phyloP scores from a whole-genome alignment of 2,113 vertebrate species.

The Erinaceus europaeus region DNA sequence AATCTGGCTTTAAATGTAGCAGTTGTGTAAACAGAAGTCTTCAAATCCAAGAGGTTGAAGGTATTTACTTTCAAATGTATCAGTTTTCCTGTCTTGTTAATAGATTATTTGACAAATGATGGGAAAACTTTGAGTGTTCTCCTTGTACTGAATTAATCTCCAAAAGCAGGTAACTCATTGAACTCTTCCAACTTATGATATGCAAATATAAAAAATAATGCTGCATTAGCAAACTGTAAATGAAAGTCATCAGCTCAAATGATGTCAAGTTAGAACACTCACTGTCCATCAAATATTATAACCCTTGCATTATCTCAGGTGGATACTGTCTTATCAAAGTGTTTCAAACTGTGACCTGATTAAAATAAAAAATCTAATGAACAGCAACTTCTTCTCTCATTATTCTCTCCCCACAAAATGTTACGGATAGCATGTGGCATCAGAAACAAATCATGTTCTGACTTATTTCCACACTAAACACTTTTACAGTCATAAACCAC shows the following conservation, averaged over 20 bases:
- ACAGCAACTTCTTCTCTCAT: constrained; percentile 72
- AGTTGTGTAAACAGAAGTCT: neutral
- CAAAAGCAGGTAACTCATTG: constrained; percentile 48
- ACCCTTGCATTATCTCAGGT: constrained; percentile 87
- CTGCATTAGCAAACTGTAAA: constrained; percentile 58
- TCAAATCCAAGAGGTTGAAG: neutral
- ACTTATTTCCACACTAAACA: constrained; percentile 67
- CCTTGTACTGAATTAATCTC: constrained; percentile 64
- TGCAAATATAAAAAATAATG: constrained; percentile 65
- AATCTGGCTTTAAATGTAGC: neutral
- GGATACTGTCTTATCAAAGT: constrained; percentile 85
- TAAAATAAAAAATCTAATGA: constrained; percentile 80
- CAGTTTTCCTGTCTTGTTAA: constrained; percentile 46
- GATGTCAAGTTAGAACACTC: constrained; percentile 66
- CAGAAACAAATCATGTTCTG: constrained; percentile 74
- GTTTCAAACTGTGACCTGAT: constrained; percentile 87
- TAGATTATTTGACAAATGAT: constrained; percentile 42
- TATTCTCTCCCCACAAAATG: constrained; percentile 61
- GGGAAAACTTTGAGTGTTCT: constrained; percentile 35
- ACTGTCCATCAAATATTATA: constrained; percentile 88
- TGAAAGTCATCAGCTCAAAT: constrained; percentile 63
- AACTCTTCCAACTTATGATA: constrained; percentile 24
- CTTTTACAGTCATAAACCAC: constrained; percentile 68
- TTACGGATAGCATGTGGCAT: constrained; percentile 71
- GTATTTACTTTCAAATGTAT: constrained; percentile 29